A percentile compares a stretch with the other conserved stretches of the same genome.
Evolutionary conservation across 2,113 vertebrate genomes (phyloP).

Genomic region (Penelope pileata): DNA sequence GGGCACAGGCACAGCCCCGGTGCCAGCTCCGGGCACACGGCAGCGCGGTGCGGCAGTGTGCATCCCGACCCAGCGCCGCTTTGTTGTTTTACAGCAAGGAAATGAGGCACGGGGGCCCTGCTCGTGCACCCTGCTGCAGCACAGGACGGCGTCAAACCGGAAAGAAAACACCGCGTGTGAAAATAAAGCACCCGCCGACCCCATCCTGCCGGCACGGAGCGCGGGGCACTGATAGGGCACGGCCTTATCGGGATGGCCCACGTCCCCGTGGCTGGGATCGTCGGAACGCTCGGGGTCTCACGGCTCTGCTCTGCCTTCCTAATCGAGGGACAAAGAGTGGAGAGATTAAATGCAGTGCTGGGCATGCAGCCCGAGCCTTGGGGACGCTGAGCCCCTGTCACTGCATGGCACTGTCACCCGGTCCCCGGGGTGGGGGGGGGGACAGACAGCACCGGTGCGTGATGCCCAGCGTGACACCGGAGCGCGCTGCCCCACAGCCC

Average conservation of each 20-base stretch:
- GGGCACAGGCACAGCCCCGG: fast-evolving
- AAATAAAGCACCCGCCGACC: constrained; percentile 19
- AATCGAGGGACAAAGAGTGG: not conserved
- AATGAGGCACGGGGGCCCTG: constrained; percentile 36
- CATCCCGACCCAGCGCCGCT: constrained; percentile 21
- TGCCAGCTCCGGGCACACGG: not conserved
- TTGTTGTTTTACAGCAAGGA: constrained; percentile 71
- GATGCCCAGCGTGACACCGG: not conserved
- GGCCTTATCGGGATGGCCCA: constrained; percentile 38
- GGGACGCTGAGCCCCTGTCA: not conserved
- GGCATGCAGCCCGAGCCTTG: not conserved
- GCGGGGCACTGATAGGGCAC: not conserved
- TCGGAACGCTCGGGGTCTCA: not conserved
- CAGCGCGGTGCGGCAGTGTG: constrained; percentile 19
- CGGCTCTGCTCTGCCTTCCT: not conserved
- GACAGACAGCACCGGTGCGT: not conserved
- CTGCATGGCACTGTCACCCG: not conserved
- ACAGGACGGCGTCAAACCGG: constrained; percentile 20
- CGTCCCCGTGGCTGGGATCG: fast-evolving
- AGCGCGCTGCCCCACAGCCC: not conserved
- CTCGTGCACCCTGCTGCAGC: not conserved
- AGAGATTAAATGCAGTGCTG: not conserved
- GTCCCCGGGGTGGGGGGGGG: not conserved
- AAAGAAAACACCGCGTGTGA: constrained; percentile 65
- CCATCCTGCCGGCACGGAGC: not conserved